Percentiles rank a stretch among this genome's conserved stretches.
These are phyloP conservation scores for Pseudorasbora parva DNA, from an alignment of 2,113 vertebrate species.

Conservation along the genomic window DNA sequence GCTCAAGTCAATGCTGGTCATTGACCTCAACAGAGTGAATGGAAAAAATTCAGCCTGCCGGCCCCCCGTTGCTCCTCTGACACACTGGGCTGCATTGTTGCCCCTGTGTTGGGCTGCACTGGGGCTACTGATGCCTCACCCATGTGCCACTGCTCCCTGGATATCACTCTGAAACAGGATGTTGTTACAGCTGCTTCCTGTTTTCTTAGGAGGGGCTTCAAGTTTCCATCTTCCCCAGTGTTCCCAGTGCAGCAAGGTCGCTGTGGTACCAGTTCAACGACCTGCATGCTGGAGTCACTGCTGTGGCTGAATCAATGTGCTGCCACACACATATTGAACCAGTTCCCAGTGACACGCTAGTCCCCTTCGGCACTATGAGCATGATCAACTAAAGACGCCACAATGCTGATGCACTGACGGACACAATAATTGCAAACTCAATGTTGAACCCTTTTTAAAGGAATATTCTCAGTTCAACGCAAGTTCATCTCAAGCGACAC, in stretches of 20 bases:
- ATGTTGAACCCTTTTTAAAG: too few relatives aligned
- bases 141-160: conserved; percentile 48
- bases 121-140: conserved; percentile 52
- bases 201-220: conserved; percentile 58
- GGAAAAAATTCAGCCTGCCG: conserved; percentile 60
- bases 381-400: background rate
- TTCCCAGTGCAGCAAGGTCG: conserved; percentile 43
- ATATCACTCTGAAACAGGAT: conserved; percentile 67
- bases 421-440: background rate
- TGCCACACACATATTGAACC: background rate
- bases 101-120: conserved; percentile 23
- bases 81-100: conserved; percentile 67
- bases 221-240: conserved; percentile 48
- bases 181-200: conserved; percentile 80
- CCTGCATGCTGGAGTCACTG: conserved; percentile 13
- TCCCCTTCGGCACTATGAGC: background rate
- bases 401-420: background rate
- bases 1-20: conserved; percentile 4
- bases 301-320: conserved; percentile 20
- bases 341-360: background rate
- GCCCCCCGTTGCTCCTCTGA: conserved; percentile 45
- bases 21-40: conserved; percentile 12
- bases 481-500: too few relatives aligned
- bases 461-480: too few relatives aligned
- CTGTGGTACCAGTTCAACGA: conserved; percentile 21